These are phyloP conservation scores for Apocheima hispidaria DNA, from an alignment of 2,888 invertebrate genomes.

Conservation along the genomic window DNA sequence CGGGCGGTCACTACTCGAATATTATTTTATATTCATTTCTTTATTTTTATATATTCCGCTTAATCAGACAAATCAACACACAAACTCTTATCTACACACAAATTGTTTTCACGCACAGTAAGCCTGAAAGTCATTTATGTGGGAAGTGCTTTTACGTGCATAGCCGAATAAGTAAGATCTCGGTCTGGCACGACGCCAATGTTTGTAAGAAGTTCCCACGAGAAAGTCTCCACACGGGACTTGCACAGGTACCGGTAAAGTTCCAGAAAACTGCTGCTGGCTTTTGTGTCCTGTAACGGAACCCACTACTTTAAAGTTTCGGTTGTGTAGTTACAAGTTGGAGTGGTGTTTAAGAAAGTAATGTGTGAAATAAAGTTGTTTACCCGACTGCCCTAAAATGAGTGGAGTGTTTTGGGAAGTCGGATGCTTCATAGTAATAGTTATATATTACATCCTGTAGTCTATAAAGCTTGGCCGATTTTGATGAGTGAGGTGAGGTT, in stretches of 20 bases:
- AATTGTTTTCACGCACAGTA: conserved; percentile 38
- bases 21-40: neutral
- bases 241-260: conserved; percentile 62
- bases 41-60: conserved; percentile 8
- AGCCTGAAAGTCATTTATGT: conserved; percentile 56
- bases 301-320: conserved; percentile 46
- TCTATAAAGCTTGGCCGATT: too few relatives aligned
- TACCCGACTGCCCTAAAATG: neutral
- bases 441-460: too few relatives aligned
- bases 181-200: conserved; percentile 68
- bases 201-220: conserved; percentile 67
- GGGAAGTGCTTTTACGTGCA: conserved; percentile 66
- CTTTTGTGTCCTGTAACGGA: conserved; percentile 53
- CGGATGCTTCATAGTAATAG: too few relatives aligned
- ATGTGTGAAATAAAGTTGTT: neutral
- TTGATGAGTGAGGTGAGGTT: too few relatives aligned
- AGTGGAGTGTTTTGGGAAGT: too few relatives aligned
- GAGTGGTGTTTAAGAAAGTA: conserved; percentile 20
- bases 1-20: too few relatives aligned
- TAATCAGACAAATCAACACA: too few relatives aligned
- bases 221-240: conserved; percentile 48
- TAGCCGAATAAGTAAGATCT: conserved; percentile 61
- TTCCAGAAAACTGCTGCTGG: conserved; percentile 59
- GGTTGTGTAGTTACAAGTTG: conserved; percentile 39
- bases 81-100: conserved; percentile 23